Conservation (phyloP, 2,888 invertebrate species). For the Drosophila pseudotalamancana region DNA sequence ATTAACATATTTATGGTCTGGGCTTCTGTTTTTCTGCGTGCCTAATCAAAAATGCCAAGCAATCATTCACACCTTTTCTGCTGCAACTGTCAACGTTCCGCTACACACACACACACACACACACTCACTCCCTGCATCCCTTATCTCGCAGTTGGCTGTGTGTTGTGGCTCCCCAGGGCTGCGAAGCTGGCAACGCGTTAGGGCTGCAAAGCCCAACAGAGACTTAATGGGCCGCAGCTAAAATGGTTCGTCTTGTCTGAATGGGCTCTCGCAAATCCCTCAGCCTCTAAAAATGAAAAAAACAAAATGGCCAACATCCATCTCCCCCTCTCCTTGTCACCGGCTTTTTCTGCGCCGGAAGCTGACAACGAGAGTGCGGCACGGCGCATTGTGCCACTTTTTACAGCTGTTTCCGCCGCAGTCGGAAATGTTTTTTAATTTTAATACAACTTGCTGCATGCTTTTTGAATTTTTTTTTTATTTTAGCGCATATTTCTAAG, state of each 20-base stretch:
- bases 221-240: slow-evolving; percentile 37
- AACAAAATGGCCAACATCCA: slow-evolving; percentile 71
- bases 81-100: slow-evolving; percentile 31
- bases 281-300: slow-evolving; percentile 70
- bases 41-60: slow-evolving; percentile 62
- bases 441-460: slow-evolving; percentile 57
- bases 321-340: neutral
- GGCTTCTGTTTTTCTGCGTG: slow-evolving; percentile 20
- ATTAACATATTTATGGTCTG: slow-evolving; percentile 70
- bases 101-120: neutral
- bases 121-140: neutral
- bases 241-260: slow-evolving; percentile 27
- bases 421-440: slow-evolving; percentile 74
- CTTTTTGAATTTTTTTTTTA: slow-evolving; percentile 21
- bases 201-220: slow-evolving; percentile 46
- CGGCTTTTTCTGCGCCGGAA: too few relatives aligned
- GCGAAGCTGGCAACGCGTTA: slow-evolving; percentile 39
- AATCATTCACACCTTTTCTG: slow-evolving; percentile 72
- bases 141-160: slow-evolving; percentile 8
- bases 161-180: slow-evolving; percentile 32
- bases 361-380: slow-evolving; percentile 26
- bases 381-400: slow-evolving; percentile 54
- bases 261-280: slow-evolving; percentile 45
- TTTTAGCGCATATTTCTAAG: slow-evolving; percentile 1
- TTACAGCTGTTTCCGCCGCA: slow-evolving; percentile 67